A percentile compares a stretch with the other conserved stretches of the same genome.
Evolutionary conservation across 2,113 vertebrate genomes (phyloP).

Genomic region (Sigmodon hispidus): DNA sequence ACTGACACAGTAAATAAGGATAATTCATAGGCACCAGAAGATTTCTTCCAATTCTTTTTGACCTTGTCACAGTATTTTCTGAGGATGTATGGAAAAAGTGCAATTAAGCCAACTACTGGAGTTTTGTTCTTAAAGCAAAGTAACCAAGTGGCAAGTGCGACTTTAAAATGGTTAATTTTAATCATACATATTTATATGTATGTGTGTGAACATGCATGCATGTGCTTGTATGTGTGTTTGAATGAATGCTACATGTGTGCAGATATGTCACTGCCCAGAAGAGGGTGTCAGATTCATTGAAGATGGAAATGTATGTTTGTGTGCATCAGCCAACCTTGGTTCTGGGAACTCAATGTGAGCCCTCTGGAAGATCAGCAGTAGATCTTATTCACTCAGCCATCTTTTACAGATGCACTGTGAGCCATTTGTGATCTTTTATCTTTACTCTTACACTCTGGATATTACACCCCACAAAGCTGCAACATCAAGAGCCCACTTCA

Average conservation of each 20-base stretch:
- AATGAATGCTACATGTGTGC: neutral
- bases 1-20: neutral
- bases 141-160: neutral
- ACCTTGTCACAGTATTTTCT: neutral
- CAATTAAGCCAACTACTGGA: neutral
- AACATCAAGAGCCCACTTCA: neutral
- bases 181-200: neutral
- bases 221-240: neutral
- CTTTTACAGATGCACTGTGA: neutral
- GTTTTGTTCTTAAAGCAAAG: neutral
- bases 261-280: neutral
- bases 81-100: neutral
- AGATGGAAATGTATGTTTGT: neutral
- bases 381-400: neutral
- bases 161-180: neutral
- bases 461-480: neutral
- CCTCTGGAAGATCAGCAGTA: neutral
- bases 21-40: fast-evolving
- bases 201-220: neutral
- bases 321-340: neutral
- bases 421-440: neutral
- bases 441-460: neutral
- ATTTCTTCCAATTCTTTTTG: too few relatives aligned
- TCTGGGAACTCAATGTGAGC: neutral
- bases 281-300: neutral